Evolutionary conservation across 1,140 invertebrate genomes (phyloP).

Genomic region (Leptopilina clavipes): DNA sequence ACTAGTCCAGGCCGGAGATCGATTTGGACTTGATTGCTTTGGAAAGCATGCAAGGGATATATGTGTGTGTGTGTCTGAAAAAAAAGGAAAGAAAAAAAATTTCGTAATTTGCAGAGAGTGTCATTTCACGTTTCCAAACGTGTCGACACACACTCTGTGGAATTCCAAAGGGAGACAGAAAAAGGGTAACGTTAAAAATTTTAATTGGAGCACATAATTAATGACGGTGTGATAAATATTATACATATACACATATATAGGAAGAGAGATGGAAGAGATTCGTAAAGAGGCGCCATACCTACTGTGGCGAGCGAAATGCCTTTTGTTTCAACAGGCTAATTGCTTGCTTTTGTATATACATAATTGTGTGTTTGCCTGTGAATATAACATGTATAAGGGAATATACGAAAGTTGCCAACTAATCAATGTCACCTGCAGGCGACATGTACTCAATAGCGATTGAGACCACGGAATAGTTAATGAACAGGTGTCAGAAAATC

Average conservation of each 20-base stretch:
- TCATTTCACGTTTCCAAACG: slow-evolving; percentile 14
- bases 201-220: slow-evolving; percentile 28
- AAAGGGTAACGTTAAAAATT: slow-evolving; percentile 22
- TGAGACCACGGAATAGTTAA: slow-evolving; percentile 25
- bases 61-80: not conserved
- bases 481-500: slow-evolving; percentile 34
- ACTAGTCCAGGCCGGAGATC: slow-evolving; percentile 30
- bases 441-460: slow-evolving; percentile 33
- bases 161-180: not conserved
- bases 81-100: slow-evolving; percentile 14
- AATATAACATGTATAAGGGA: not conserved
- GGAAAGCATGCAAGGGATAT: not conserved
- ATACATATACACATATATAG: not conserved
- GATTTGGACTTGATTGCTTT: slow-evolving; percentile 34
- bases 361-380: not conserved
- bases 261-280: not conserved
- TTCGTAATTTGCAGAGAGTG: slow-evolving; percentile 27
- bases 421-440: slow-evolving; percentile 24
- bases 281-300: not conserved
- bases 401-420: slow-evolving; percentile 28
- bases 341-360: not conserved
- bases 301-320: slow-evolving; percentile 9
- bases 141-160: slow-evolving; percentile 4
- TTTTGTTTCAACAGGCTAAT: slow-evolving; percentile 24
- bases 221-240: slow-evolving; percentile 27